Percentiles rank a stretch among this genome's conserved stretches.
phyloP scores from a whole-genome alignment of 2,113 vertebrate genomes.

The Nothoprocta pentlandii region DNA sequence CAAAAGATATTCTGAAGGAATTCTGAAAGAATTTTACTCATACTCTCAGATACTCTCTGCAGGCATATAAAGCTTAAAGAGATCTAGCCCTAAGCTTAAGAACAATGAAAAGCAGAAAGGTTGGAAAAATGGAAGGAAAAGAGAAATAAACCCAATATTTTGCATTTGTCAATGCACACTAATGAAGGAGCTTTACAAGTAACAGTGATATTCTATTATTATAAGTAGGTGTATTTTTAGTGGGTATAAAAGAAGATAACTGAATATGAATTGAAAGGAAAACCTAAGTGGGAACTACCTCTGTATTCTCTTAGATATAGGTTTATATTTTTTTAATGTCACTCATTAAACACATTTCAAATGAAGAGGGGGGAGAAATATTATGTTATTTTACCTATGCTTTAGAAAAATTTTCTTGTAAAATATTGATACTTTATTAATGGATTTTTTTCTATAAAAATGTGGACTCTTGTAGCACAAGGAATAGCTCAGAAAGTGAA shows the following conservation, averaged over 20 bases:
- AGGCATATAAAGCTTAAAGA: neutral
- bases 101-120: neutral
- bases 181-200: neutral
- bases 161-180: neutral
- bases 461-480: neutral
- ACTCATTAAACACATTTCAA: neutral
- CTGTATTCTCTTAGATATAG: neutral
- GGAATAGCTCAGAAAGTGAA: neutral
- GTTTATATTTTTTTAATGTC: neutral
- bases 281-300: neutral
- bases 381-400: neutral
- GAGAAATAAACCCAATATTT: neutral
- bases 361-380: neutral
- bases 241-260: neutral
- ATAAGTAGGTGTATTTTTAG: neutral
- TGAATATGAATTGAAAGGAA: rapidly evolving
- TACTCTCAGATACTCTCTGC: neutral
- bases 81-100: neutral
- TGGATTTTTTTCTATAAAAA: neutral
- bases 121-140: neutral
- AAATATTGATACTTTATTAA: neutral
- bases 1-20: no score
- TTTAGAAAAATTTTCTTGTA: constrained; percentile 14
- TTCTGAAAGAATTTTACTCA: no score
- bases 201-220: neutral